Conservation (phyloP, 2,888 invertebrate species). For the Hedychridium roseum region DNA sequence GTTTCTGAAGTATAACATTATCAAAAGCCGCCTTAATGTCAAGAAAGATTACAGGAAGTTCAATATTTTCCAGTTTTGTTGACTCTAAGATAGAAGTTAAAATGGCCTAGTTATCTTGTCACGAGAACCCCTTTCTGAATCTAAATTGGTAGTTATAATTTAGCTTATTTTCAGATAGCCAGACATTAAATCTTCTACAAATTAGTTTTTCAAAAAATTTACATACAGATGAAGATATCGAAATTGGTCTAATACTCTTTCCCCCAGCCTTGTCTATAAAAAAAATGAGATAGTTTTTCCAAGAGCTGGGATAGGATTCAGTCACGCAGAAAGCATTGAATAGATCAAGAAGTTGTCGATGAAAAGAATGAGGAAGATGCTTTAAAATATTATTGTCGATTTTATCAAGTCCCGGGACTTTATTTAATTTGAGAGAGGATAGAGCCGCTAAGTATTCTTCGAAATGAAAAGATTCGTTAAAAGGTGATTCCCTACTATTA, state of each 20-base stretch:
- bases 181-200: background rate
- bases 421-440: background rate
- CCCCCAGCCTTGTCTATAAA: background rate
- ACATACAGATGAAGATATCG: background rate
- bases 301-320: background rate
- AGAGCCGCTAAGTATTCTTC: background rate
- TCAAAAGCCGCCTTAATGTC: no score
- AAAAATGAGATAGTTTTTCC: background rate
- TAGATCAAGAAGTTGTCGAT: background rate
- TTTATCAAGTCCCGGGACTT: background rate
- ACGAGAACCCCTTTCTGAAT: background rate
- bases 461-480: background rate
- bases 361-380: background rate
- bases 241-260: no score
- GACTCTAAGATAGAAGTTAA: background rate
- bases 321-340: background rate
- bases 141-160: background rate
- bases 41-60: background rate
- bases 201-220: background rate
- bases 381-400: background rate
- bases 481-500: background rate
- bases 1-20: no score
- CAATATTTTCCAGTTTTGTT: background rate
- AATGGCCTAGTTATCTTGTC: background rate
- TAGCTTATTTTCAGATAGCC: background rate